phyloP scores from a whole-genome alignment of 2,888 invertebrate species.

The Drosophila heteroneura region DNA sequence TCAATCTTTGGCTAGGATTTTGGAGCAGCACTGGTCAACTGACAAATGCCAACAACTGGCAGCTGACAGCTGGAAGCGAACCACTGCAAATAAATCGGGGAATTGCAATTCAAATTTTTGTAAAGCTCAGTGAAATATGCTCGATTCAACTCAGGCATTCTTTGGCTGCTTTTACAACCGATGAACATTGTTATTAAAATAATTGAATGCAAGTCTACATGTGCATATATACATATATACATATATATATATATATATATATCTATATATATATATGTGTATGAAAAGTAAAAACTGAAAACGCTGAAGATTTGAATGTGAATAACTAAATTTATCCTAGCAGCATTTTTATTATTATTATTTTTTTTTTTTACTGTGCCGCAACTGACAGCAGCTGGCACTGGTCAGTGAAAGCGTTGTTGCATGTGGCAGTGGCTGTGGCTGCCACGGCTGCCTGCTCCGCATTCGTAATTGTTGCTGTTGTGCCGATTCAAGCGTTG shows the following conservation, averaged over 20 bases:
- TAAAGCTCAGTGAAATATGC: background rate
- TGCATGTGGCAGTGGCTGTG: conserved; percentile 35
- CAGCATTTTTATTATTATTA: background rate
- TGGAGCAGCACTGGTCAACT: background rate
- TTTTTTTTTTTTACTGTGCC: conserved; percentile 1
- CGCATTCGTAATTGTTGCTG: conserved; percentile 75
- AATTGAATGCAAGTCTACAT: background rate
- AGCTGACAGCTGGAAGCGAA: background rate
- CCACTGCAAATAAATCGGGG: background rate
- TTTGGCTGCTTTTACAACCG: background rate
- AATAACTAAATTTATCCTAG: background rate
- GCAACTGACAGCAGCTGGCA: conserved; percentile 9
- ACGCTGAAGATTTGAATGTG: background rate
- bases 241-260: no score
- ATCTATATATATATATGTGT: no score
- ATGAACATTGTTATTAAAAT: background rate
- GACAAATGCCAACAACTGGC: background rate
- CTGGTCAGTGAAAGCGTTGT: conserved; percentile 52
- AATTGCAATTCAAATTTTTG: background rate
- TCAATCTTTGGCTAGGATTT: conserved; percentile 54
- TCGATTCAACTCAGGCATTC: background rate
- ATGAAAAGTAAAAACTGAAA: background rate
- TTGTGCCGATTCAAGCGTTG: conserved; percentile 65
- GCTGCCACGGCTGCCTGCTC: conserved; percentile 60
- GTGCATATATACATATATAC: no score